These are phyloP conservation scores for Lithobates sylvaticus DNA, from an alignment of 2,797 vertebrate genomes.

Conservation along the genomic window DNA sequence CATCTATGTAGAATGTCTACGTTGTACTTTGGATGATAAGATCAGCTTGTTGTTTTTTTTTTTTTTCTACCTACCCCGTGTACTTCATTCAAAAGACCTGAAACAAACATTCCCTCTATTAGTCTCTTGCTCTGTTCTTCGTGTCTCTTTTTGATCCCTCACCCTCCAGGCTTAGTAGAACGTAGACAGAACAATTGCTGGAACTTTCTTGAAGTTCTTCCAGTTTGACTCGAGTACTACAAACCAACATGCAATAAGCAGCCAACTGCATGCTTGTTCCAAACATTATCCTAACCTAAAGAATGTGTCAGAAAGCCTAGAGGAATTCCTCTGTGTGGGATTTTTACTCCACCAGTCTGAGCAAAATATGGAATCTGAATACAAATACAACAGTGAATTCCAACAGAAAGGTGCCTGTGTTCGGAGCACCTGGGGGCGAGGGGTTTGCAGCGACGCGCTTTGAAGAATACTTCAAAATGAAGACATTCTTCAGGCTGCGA, in stretches of 20 bases:
- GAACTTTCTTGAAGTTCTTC: constrained; percentile 25
- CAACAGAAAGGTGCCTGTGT: constrained; percentile 53
- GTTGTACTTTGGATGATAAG: no score
- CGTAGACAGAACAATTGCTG: constrained; percentile 1
- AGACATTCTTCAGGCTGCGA: constrained; percentile 34
- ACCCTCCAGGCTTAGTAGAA: constrained; percentile 30
- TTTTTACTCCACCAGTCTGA: constrained; percentile 39
- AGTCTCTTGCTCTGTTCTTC: background rate
- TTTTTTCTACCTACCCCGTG: no score
- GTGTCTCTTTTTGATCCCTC: constrained; percentile 28
- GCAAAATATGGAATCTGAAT: constrained; percentile 42
- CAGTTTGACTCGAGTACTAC: constrained; percentile 4
- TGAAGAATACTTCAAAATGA: constrained; percentile 59
- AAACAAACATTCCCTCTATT: constrained; percentile 2
- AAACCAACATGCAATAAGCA: constrained; percentile 4
- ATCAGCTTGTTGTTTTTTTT: no score
- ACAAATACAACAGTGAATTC: constrained; percentile 44
- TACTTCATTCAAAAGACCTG: background rate
- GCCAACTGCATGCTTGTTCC: constrained; percentile 7
- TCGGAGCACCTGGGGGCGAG: constrained; percentile 24
- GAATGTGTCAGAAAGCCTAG: constrained; percentile 38
- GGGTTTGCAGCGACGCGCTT: constrained; percentile 36
- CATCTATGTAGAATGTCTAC: no score
- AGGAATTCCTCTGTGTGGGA: constrained; percentile 46
- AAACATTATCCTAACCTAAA: constrained; percentile 29